phyloP scores from a whole-genome alignment of 2,797 vertebrate species.

The Schizothorax lantsangensis region DNA sequence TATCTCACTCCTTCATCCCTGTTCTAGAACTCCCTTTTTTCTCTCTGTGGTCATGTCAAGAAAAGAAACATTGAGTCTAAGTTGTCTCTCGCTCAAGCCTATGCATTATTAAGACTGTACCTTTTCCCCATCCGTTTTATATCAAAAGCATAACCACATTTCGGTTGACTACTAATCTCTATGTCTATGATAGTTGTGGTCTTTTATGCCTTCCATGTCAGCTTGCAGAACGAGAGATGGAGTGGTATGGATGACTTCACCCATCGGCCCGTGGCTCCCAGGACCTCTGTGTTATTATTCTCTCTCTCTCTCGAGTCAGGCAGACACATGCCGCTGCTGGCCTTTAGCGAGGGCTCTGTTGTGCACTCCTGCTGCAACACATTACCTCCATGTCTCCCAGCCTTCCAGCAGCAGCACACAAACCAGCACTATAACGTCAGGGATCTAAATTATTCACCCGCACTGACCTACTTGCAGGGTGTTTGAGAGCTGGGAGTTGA shows the following conservation, averaged over 20 bases:
- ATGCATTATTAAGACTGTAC: slow-evolving; percentile 28
- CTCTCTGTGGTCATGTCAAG: not conserved
- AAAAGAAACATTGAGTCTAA: not conserved
- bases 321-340: slow-evolving; percentile 7
- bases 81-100: not conserved
- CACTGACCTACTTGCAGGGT: slow-evolving; percentile 66
- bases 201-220: not conserved
- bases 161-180: not conserved
- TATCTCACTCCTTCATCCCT: not conserved
- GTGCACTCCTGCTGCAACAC: slow-evolving; percentile 25
- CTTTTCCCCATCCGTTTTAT: not conserved
- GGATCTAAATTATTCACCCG: slow-evolving; percentile 67
- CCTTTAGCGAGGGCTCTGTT: slow-evolving; percentile 25
- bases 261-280: not conserved
- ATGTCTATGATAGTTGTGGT: not conserved
- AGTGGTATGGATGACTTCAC: not conserved
- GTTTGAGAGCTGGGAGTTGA: slow-evolving; percentile 61
- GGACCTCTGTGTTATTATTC: slow-evolving; percentile 27
- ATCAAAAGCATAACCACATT: slow-evolving; percentile 9
- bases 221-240: slow-evolving; percentile 5
- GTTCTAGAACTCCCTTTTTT: not conserved
- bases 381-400: slow-evolving; percentile 39
- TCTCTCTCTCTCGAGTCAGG: slow-evolving; percentile 10
- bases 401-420: slow-evolving; percentile 39
- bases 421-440: slow-evolving; percentile 42